Evolutionary conservation across 1,140 invertebrate species (phyloP).

Genomic region (Diploscapter pachys): DNA sequence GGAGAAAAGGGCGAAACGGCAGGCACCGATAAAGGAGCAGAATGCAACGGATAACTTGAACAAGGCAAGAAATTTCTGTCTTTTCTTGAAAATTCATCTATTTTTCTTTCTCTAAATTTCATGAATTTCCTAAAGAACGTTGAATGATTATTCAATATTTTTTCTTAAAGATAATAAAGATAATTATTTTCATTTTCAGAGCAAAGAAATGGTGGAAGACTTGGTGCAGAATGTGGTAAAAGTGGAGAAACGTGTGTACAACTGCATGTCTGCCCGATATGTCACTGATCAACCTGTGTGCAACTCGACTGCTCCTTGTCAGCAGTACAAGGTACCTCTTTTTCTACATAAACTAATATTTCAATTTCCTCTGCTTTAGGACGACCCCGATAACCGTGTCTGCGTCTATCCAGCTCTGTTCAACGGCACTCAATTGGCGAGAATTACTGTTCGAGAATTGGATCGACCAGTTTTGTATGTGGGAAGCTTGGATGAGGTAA

Average conservation of each 20-base stretch:
- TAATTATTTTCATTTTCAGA: conserved; percentile 5
- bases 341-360: conserved; percentile 14
- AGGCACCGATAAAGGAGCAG: too few relatives aligned
- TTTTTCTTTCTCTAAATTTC: too few relatives aligned
- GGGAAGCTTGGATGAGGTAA: conserved; percentile 62
- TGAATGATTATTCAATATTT: too few relatives aligned
- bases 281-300: conserved; percentile 22
- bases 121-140: too few relatives aligned
- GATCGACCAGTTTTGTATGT: conserved; percentile 62
- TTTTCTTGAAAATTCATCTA: too few relatives aligned
- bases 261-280: conserved; percentile 22
- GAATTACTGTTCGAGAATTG: conserved; percentile 41
- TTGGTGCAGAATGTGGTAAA: neutral
- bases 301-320: conserved; percentile 9
- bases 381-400: conserved; percentile 37
- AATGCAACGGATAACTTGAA: too few relatives aligned
- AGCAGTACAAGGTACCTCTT: neutral
- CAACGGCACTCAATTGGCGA: conserved; percentile 72
- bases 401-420: conserved; percentile 66
- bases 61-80: too few relatives aligned
- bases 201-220: too few relatives aligned
- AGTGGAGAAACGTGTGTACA: conserved; percentile 12
- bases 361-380: conserved; percentile 2
- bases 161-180: too few relatives aligned
- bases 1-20: neutral